Conservation (phyloP, 2,113 vertebrate genomes). For the Athene cunicularia region DNA sequence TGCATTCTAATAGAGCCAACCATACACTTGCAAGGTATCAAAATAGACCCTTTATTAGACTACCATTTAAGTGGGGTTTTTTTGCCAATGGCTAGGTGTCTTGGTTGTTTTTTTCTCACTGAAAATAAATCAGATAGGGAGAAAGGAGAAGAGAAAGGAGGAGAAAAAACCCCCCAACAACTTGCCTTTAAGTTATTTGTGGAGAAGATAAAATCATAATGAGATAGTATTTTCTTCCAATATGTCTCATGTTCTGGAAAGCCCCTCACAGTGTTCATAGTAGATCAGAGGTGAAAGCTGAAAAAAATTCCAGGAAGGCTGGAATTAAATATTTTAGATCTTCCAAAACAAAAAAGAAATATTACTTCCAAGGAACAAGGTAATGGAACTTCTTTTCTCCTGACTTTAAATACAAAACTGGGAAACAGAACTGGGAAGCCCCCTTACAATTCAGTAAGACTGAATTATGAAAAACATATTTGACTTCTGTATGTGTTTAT, state of each 20-base stretch:
- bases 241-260: background rate
- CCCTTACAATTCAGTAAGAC: background rate
- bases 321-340: background rate
- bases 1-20: background rate
- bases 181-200: background rate
- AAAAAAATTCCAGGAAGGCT: background rate
- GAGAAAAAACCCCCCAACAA: background rate
- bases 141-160: background rate
- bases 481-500: background rate
- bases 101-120: background rate
- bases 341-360: background rate
- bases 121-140: background rate
- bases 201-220: background rate
- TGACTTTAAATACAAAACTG: background rate
- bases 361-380: background rate
- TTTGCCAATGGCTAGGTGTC: background rate
- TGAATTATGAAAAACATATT: background rate
- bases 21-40: background rate
- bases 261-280: background rate
- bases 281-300: background rate
- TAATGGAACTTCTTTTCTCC: background rate
- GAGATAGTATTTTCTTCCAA: background rate
- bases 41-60: background rate
- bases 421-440: background rate
- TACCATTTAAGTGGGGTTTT: background rate